Base-by-base conservation (phyloP, 2,113 vertebrate genomes). In the Campylomormyrus numenius region DNA sequence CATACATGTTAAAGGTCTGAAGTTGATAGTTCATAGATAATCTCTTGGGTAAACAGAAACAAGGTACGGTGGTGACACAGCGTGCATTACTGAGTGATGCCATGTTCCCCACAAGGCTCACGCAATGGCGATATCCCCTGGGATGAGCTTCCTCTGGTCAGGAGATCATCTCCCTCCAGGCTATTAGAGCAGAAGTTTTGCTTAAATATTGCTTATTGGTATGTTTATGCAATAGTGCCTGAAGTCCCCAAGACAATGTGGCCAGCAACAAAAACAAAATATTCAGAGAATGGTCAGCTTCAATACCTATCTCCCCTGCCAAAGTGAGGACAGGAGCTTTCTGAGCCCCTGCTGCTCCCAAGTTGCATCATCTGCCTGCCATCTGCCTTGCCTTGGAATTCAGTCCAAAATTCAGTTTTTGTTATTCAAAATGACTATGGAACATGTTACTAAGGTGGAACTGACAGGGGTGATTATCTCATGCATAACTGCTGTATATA, bases 361-460 rank as follows among this genome's bases (percentile, higher is more conserved):
- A 80, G 74, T 80, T 80, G 74, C 74, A 80, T 80, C 74, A 80
- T 42, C 31, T 80, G 74, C 35, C 74, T 39, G 74, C 74, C 74
- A 80, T 80, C 74, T 80, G 74, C 74, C 74, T 80, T 70, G 74
- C 31, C 74, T 80, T 80, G 74, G 74, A 80, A 80, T 80, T 42
- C 74, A 80, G 74, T 80, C 74, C 74, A 80, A 80, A 80, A 42
- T 80, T 42, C 74, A 42, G 13, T 80, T 80, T 80, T 80, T 80
- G 74, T 80, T 80, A 35, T 80, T 80, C 31, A 80, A 80, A 42
- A 42, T 42, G 74, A 42, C 17, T 80, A 39, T 39, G 31, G 3
- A 42, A 80, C 74, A 19, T 42, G 74, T 17, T 42, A 80, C 35
- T 80, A 80, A 80, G 35, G 74, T 80, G 74, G 35, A 42, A 80